Conservation (phyloP, 2,113 vertebrate genomes). For the Gavia stellata region DNA sequence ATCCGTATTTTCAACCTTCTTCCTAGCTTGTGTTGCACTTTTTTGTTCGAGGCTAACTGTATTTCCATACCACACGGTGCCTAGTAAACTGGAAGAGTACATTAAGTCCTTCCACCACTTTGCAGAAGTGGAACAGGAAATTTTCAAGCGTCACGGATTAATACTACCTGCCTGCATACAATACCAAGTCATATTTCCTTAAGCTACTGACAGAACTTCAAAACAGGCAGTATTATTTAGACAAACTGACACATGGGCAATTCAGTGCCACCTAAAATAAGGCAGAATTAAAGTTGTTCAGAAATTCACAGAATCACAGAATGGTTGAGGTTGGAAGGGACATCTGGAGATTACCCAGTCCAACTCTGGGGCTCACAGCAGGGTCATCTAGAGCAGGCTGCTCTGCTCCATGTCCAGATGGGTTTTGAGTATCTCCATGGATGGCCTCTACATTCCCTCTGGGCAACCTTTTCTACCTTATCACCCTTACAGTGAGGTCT, state of each 20-base stretch:
- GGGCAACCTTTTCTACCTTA: background rate
- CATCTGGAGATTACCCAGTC: background rate
- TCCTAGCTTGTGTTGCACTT: background rate
- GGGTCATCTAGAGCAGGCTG: background rate
- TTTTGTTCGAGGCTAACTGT: background rate
- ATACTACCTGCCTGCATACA: background rate
- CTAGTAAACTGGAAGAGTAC: background rate
- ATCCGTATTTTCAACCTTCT: background rate
- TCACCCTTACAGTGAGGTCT: background rate
- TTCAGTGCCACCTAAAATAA: background rate
- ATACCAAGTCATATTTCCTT: background rate
- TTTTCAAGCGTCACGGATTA: background rate
- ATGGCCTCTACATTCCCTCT: background rate
- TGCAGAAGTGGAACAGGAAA: background rate
- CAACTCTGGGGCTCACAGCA: background rate
- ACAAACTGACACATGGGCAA: background rate
- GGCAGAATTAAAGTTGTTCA: background rate
- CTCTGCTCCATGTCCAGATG: background rate
- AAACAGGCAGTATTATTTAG: background rate
- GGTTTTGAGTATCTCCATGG: background rate
- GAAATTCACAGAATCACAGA: background rate
- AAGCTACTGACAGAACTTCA: background rate
- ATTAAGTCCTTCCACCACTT: background rate
- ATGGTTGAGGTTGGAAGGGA: background rate
- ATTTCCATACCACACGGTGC: background rate